Percentiles rank a stretch among this genome's conserved stretches.
These are phyloP conservation scores for Elachura formosa DNA, from an alignment of 2,113 vertebrate genomes.

Conservation along the genomic window DNA sequence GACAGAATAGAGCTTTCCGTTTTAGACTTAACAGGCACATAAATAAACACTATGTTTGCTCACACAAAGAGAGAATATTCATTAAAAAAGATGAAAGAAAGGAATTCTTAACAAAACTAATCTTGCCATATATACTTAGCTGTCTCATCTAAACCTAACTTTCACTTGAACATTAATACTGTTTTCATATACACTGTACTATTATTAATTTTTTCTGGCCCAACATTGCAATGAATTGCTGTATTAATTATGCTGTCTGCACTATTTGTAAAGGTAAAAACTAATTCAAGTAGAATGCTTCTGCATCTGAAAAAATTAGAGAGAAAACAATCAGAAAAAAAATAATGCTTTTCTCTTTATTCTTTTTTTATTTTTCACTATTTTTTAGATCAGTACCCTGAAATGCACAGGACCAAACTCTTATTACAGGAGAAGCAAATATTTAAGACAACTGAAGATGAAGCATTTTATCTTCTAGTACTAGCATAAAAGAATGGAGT, in stretches of 20 bases:
- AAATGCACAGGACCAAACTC: accelerated
- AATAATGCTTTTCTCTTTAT: neutral
- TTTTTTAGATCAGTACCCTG: neutral
- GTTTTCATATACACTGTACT: neutral
- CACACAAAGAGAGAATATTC: neutral
- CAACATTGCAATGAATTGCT: neutral
- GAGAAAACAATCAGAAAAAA: neutral
- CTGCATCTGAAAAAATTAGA: neutral
- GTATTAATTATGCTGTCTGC: neutral
- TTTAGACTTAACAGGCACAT: neutral
- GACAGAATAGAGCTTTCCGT: neutral
- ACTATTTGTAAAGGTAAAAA: neutral
- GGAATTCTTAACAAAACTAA: neutral
- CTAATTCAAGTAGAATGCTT: neutral
- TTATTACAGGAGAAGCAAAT: neutral
- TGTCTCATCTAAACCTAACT: neutral
- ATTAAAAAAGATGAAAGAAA: neutral
- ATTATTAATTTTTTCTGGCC: neutral
- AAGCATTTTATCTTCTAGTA: neutral
- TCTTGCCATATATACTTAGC: neutral
- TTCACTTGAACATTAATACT: neutral
- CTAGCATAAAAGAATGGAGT: neutral
- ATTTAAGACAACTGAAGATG: neutral
- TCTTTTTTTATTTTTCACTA: accelerated
- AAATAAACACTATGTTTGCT: neutral